Percentiles rank a stretch among this genome's conserved stretches.
These are phyloP conservation scores for Sitobion miscanthi DNA, from an alignment of 1,140 invertebrate species.

Conservation along the genomic window DNA sequence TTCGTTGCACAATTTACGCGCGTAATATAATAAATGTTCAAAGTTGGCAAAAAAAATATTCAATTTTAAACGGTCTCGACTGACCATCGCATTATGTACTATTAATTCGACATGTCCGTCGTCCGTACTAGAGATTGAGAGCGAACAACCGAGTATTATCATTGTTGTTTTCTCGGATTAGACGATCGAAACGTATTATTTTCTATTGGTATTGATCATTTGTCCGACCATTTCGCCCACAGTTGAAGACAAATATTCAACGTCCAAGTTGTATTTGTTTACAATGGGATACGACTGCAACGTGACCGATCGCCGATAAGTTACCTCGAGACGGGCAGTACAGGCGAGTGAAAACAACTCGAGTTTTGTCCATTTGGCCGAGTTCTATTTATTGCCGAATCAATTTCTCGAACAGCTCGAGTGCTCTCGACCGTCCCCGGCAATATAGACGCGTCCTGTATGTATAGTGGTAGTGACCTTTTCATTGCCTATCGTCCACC, in stretches of 20 bases:
- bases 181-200: not conserved
- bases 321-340: not conserved
- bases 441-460: not conserved
- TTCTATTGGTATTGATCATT: not conserved
- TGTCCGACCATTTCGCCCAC: not conserved
- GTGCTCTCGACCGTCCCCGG: slow-evolving; percentile 31
- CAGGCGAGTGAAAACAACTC: slow-evolving; percentile 6
- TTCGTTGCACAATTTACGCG: too few relatives aligned
- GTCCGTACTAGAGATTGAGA: not conserved
- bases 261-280: not conserved
- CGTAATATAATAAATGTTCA: not conserved
- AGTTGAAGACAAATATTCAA: not conserved
- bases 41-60: too few relatives aligned
- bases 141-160: not conserved
- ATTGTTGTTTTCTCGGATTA: not conserved
- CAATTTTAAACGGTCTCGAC: not conserved
- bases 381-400: slow-evolving; percentile 37
- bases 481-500: not conserved
- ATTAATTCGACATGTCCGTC: not conserved
- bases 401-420: slow-evolving; percentile 41
- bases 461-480: slow-evolving; percentile 21
- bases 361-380: slow-evolving; percentile 29
- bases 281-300: not conserved
- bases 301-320: slow-evolving; percentile 15
- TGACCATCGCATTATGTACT: not conserved